Evolutionary conservation across 2,797 vertebrate species (phyloP).

Genomic region (Pseudomugil tenellus): DNA sequence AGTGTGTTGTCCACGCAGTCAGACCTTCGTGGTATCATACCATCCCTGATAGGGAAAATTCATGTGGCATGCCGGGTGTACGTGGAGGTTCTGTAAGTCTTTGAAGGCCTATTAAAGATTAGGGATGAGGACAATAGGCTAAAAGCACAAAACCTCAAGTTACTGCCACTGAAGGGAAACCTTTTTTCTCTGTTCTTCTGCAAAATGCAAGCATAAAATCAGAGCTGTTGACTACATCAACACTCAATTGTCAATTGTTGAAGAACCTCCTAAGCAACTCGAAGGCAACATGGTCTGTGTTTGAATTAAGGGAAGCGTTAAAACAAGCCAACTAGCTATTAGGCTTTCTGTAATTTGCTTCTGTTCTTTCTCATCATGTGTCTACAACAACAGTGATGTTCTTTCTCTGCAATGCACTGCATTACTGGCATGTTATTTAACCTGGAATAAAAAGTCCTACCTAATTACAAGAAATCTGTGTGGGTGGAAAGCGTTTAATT

Average conservation of each 20-base stretch:
- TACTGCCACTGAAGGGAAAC: constrained; percentile 12
- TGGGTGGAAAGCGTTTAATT: constrained; percentile 32
- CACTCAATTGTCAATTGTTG: background rate
- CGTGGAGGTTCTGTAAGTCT: constrained; percentile 54
- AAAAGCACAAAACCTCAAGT: constrained; percentile 42
- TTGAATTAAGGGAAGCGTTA: background rate
- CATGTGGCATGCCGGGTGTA: constrained; percentile 39
- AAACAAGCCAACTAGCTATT: background rate
- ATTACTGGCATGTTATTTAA: constrained; percentile 11
- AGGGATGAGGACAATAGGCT: constrained; percentile 49
- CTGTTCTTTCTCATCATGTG: background rate
- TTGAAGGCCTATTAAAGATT: constrained; percentile 64
- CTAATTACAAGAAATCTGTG: constrained; percentile 42
- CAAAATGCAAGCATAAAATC: constrained; percentile 24
- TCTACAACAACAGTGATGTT: constrained; percentile 1
- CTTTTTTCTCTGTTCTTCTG: constrained; percentile 1
- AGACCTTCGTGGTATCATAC: constrained; percentile 61
- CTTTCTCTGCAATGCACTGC: background rate
- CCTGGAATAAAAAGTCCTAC: constrained; percentile 10
- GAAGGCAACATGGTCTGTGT: background rate
- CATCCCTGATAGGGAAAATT: constrained; percentile 52
- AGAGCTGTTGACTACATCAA: constrained; percentile 7
- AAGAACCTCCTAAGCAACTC: background rate
- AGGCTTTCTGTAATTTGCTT: background rate
- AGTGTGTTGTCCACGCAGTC: constrained; percentile 52